Percentiles rank a stretch among this genome's conserved stretches.
Evolutionary conservation across 2,888 invertebrate species (phyloP).

Genomic region (Xanthia togata): DNA sequence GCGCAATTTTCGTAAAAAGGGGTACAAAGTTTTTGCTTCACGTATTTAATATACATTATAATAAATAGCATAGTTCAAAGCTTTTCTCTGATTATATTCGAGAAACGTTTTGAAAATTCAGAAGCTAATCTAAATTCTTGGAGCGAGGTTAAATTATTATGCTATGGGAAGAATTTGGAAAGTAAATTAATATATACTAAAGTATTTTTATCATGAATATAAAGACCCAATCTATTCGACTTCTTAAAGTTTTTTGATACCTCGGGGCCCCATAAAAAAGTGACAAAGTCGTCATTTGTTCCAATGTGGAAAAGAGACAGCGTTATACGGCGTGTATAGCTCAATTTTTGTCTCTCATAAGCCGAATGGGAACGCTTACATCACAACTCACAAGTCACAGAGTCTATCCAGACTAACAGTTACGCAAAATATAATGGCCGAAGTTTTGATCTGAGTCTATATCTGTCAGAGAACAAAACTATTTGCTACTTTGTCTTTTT

Average conservation of each 20-base stretch:
- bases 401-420: conserved; percentile 19
- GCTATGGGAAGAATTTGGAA: conserved; percentile 3
- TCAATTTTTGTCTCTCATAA: neutral
- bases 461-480: conserved; percentile 15
- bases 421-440: conserved; percentile 42
- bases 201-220: conserved; percentile 15
- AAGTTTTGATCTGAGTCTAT: conserved; percentile 24
- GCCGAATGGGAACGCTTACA: conserved; percentile 13
- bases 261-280: neutral
- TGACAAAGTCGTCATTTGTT: conserved; percentile 10
- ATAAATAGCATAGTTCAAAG: neutral
- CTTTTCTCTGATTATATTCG: conserved; percentile 13
- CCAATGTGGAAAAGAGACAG: neutral
- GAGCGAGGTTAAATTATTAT: conserved; percentile 20
- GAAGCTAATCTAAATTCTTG: conserved; percentile 43
- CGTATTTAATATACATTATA: conserved; percentile 10
- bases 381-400: conserved; percentile 18
- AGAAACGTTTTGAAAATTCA: conserved; percentile 27
- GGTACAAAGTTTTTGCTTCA: no score
- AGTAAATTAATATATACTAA: conserved; percentile 27
- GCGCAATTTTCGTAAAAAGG: no score
- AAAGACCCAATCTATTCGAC: neutral
- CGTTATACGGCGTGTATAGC: neutral
- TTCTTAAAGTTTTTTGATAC: conserved; percentile 1
- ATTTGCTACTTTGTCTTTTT: conserved; percentile 27